Conservation (phyloP, 53 echinoderm and acorn worm genomes). For the Apostichopus leukothele region DNA sequence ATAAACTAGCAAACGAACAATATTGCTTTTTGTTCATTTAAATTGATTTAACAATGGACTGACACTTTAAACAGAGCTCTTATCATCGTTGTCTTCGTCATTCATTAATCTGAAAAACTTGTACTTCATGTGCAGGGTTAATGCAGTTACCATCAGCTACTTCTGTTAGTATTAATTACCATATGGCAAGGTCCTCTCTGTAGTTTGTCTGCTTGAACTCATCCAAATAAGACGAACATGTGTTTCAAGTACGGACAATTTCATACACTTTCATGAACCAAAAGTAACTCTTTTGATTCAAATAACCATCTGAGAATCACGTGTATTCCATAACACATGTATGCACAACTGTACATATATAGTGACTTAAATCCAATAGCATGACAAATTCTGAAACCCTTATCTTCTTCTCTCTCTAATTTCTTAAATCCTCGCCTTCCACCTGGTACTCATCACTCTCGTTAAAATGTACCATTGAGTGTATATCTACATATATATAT, state of each 20-base stretch:
- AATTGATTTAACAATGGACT: too few relatives aligned
- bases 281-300: background rate
- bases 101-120: too few relatives aligned
- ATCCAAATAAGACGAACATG: background rate
- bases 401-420: background rate
- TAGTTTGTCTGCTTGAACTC: background rate
- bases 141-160: too few relatives aligned
- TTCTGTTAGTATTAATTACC: background rate
- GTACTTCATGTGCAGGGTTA: too few relatives aligned
- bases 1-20: too few relatives aligned
- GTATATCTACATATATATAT: background rate
- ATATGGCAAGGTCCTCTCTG: background rate
- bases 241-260: background rate
- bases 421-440: background rate
- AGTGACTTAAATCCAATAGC: too few relatives aligned
- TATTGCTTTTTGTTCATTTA: too few relatives aligned
- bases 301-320: too few relatives aligned
- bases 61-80: too few relatives aligned
- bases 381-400: background rate
- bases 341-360: too few relatives aligned
- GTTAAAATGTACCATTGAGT: background rate
- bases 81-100: too few relatives aligned
- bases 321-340: too few relatives aligned
- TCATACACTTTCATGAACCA: background rate
- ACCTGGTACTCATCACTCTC: conserved; percentile 19